A percentile compares a stretch with the other conserved stretches of the same genome.
phyloP scores from a whole-genome alignment of 2,797 vertebrate species.

The Eupleurogrammus muticus region DNA sequence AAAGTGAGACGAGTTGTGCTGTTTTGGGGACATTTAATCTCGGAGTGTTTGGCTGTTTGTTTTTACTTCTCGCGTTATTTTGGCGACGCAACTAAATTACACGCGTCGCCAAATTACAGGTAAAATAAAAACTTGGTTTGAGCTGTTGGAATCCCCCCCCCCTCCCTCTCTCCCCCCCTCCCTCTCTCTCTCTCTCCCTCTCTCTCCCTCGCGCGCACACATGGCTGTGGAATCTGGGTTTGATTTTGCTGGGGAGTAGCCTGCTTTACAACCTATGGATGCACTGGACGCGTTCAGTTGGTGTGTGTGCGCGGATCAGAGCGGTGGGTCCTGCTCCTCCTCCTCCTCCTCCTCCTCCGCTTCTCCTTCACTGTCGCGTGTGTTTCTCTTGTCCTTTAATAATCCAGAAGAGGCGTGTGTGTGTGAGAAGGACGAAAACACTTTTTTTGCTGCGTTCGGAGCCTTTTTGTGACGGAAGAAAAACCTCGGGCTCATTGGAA shows the following conservation, averaged over 20 bases:
- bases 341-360: constrained; percentile 41
- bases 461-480: constrained; percentile 34
- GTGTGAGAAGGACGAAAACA: constrained; percentile 25
- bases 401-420: constrained; percentile 27
- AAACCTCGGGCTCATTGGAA: constrained; percentile 53
- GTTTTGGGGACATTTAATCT: too few relatives aligned
- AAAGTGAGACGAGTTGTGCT: constrained; percentile 60
- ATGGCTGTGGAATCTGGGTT: constrained; percentile 77
- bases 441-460: constrained; percentile 26
- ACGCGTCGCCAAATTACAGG: constrained; percentile 37
- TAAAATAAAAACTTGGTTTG: constrained; percentile 40
- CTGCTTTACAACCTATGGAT: constrained; percentile 80
- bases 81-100: constrained; percentile 34
- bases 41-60: constrained; percentile 21
- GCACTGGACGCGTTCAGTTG: constrained; percentile 74
- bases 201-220: constrained; percentile 26
- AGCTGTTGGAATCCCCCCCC: constrained; percentile 4
- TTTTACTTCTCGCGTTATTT: constrained; percentile 32
- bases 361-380: constrained; percentile 15
- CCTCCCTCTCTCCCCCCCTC: neutral
- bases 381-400: constrained; percentile 19
- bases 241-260: constrained; percentile 83
- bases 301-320: constrained; percentile 57
- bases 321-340: constrained; percentile 51
- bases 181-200: constrained; percentile 11